Base-by-base conservation (phyloP, 1,140 invertebrate genomes). In the Anastrepha ludens region DNA sequence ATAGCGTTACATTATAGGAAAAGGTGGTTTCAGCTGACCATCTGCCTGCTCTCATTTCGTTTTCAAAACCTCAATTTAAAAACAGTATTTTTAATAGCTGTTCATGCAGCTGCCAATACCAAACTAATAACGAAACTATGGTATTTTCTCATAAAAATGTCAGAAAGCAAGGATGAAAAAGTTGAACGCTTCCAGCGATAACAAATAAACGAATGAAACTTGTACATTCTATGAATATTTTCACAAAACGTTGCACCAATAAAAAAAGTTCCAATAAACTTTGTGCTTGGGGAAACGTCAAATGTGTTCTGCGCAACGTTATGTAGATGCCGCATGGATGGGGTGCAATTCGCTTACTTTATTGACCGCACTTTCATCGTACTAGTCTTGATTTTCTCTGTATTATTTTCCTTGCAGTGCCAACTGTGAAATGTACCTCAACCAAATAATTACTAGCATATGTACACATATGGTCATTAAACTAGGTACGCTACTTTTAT, bases 221-320 rank as follows among this genome's bases (percentile, higher is more conserved):
- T n/a, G 74, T 74, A 9, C 47, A 29, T 81, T 50, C 47, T 8
- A 47, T 74, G 67, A n/a, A 74, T 74, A 74, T 74, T 47, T 74
- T 47, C 67, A 44, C 67, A 74, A 74, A 74, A 29, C 2, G n/a
- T 81, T 81, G 50, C 8, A 47, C 47, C 74, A 81, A 81, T 81
- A 81, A 81, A 81, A 81, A 29, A 55, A 81, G 74, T 81, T 81
- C 20, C 74, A 55, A 55, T 81, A 81, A 81, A 81, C 47, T 81
- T 81, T 81, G 55, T 81, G 74, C 74, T 81, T 81, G 55, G 74
- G 50, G 39, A 55, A 55, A n/a, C 20, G 74, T 20, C 74, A 81
- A 55, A 81, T 55, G 70, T 17, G 47, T 13, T 74, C 44, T 41
- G 65, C 39, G 67, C 67, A 55, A 81, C 74, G 74, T 55, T 44